phyloP scores from a whole-genome alignment of 2,113 vertebrate species.

The Oryzias curvinotus region DNA sequence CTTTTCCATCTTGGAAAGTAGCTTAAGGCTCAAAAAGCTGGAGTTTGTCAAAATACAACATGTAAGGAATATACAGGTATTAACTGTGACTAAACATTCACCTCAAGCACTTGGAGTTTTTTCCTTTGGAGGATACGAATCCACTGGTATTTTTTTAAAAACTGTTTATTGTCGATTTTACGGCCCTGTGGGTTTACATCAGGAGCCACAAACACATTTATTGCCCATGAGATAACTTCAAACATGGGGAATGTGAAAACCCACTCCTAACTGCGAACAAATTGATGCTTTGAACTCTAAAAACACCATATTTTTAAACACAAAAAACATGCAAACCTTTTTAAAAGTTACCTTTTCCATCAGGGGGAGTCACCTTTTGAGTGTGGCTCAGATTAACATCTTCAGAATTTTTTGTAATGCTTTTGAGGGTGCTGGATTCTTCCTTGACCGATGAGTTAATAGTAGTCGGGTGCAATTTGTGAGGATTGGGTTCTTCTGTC shows the following conservation, averaged over 20 bases:
- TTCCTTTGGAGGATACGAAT: slow-evolving; percentile 3
- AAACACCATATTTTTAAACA: not conserved
- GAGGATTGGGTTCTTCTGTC: not conserved
- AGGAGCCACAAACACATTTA: slow-evolving; percentile 1
- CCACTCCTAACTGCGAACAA: no score
- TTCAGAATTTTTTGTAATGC: not conserved
- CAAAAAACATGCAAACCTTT: not conserved
- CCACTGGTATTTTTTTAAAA: slow-evolving; percentile 6
- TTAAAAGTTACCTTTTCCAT: slow-evolving; percentile 7
- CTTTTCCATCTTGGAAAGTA: slow-evolving; percentile 17
- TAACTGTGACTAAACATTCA: slow-evolving; percentile 7
- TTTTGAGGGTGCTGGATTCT: not conserved
- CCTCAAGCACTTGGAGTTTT: not conserved
- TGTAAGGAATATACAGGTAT: slow-evolving; percentile 15
- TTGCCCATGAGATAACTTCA: no score
- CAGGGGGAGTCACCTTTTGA: accelerated
- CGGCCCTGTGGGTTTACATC: not conserved
- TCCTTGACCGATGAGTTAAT: not conserved
- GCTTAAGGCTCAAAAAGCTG: slow-evolving; percentile 12
- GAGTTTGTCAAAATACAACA: slow-evolving; percentile 6
- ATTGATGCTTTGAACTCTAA: not conserved
- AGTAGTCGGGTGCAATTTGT: not conserved
- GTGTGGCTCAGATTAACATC: not conserved
- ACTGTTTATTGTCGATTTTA: not conserved
- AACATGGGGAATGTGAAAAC: no score